These are phyloP conservation scores for Lates calcarifer DNA, from an alignment of 2,113 vertebrate species.

Conservation along the genomic window DNA sequence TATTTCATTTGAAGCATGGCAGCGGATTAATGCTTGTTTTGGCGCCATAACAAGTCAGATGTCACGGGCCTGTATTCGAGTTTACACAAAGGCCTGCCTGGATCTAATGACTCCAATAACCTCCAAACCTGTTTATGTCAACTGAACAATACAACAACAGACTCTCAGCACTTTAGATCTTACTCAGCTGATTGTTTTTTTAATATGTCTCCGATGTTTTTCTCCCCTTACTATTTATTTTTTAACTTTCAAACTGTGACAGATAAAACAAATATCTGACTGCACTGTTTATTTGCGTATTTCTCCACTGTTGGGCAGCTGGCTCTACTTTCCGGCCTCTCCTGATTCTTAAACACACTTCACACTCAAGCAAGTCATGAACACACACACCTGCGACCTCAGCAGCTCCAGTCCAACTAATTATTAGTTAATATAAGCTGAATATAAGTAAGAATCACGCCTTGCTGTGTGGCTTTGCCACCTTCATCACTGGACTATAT, in stretches of 20 bases:
- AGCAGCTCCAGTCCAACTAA: too few relatives aligned
- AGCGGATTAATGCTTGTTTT: slow-evolving; percentile 31
- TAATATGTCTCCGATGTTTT: not conserved
- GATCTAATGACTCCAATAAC: not conserved
- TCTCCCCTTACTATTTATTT: too few relatives aligned
- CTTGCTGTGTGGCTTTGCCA: not conserved
- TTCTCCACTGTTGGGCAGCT: not conserved
- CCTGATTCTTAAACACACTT: slow-evolving; percentile 11
- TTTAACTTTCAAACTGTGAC: not conserved
- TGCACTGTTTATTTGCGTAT: not conserved
- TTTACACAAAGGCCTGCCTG: slow-evolving; percentile 12
- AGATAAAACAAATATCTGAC: not conserved
- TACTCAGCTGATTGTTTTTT: not conserved
- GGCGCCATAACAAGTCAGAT: slow-evolving; percentile 5
- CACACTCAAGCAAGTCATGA: not conserved
- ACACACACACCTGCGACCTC: not conserved
- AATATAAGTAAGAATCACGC: slow-evolving; percentile 3
- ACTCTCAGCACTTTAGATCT: not conserved
- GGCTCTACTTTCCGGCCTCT: not conserved
- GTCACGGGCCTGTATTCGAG: not conserved
- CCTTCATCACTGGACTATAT: not conserved
- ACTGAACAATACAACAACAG: not conserved
- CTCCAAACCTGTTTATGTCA: not conserved
- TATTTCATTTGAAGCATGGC: not conserved
- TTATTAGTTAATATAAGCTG: not conserved